Base-by-base conservation (phyloP, 2,797 vertebrate genomes). In the Loris lydekkerianus region DNA sequence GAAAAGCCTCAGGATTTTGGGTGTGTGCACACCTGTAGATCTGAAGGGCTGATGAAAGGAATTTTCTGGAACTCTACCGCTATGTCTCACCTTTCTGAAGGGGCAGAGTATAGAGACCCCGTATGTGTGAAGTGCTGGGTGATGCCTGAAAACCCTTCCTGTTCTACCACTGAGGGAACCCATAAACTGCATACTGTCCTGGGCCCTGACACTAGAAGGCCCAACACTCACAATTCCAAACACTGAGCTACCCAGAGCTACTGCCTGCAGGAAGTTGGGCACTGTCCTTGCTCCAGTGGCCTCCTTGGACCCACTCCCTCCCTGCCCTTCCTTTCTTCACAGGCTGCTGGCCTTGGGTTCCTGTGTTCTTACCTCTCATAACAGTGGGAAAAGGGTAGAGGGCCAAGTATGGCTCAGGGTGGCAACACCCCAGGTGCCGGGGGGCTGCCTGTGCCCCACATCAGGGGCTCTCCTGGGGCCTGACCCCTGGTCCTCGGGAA, bases 21-120 rank as follows among this genome's bases (percentile, higher is more conserved):
- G 34, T 13, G 15, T 2, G 25, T 2, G 0, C 0, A 1, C 4
- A 11, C 13, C 58, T 46, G 37, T 10, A 2, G 1, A 10, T 65
- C n/a, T 27, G 43, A 17, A 37, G 21, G 13, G 7, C 75, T 8
- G 21, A 25, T 0, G 1, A n/a, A 8, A 46, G n/a, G 82, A 76
- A 40, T 70, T 80, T 73, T 10, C 61, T 56, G 72, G 85, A 34
- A 21, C 69, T 17, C 0, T 14, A 11, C 7, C 7, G 43, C 61
- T 77, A 77, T 23, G 37, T 53, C 34, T 86, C 37, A 18, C 43
- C 61, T 10, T 43, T 83, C 93, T 78, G 40, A 75, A 92, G 80
- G 63, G 72, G 40, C 46, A 9, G 5, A 83, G 63, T 1, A 25
- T 0, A 5, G 56, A 21, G 3, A 37, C 2, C 37, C 46, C 37